Percentiles rank a stretch among this genome's conserved stretches.
These are phyloP conservation scores for Meta bourneti DNA, from an alignment of 2,888 invertebrate species.

Conservation along the genomic window DNA sequence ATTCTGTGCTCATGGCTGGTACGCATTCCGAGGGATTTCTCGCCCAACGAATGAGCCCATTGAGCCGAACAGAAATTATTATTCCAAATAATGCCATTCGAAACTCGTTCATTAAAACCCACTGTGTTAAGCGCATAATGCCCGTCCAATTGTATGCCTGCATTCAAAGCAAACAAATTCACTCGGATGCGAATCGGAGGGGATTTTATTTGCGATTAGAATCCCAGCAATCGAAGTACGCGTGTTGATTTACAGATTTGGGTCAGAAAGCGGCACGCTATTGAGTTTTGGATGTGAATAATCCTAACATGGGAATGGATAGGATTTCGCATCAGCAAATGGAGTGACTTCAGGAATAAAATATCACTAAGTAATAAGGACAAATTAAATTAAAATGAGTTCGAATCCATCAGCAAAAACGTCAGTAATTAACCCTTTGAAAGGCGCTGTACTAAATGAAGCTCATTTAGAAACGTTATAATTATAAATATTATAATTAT, in stretches of 20 bases:
- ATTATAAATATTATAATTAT: too few species aligned
- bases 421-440: too few species aligned
- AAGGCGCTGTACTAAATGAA: too few species aligned
- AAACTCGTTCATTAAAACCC: conserved; percentile 12
- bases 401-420: too few species aligned
- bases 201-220: not conserved
- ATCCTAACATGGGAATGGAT: too few species aligned
- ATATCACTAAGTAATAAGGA: too few species aligned
- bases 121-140: not conserved
- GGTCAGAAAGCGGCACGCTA: not conserved
- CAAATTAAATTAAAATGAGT: too few species aligned
- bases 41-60: not conserved
- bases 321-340: too few species aligned
- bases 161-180: not conserved
- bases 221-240: not conserved
- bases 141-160: not conserved
- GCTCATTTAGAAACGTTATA: too few species aligned
- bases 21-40: not conserved
- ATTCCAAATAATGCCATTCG: not conserved
- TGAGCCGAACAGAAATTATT: conserved; percentile 1
- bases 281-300: too few species aligned
- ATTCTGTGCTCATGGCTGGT: not conserved
- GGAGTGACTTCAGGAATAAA: too few species aligned
- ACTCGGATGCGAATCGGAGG: not conserved
- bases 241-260: not conserved